Evolutionary conservation across 2,888 invertebrate genomes (phyloP), one percentile per base, ranked within the genome.

Genomic region (Epirrita christyi): DNA sequence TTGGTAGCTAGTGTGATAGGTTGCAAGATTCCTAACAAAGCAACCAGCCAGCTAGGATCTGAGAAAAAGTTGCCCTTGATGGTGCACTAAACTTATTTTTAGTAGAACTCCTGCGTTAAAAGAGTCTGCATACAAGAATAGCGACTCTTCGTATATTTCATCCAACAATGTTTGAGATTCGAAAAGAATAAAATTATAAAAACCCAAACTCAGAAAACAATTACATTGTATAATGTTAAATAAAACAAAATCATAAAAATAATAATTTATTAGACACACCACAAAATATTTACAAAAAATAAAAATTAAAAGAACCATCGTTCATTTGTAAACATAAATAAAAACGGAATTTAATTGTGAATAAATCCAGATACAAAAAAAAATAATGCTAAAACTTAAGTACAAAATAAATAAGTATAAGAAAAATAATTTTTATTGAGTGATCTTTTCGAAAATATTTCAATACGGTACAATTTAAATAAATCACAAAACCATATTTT

Each of bases 251-350:
- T 32, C 2, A 34, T 57, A 13, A 15, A 40, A 51, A 57, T 43
- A n/a, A 50, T 56, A 57, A 52, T 57, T 57, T 52, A 57, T 47
- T 56, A 45, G 41, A 49, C 52, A 51, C 47, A 57, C 46, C 50
- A 41, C 50, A 41, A 46, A 41, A 41, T 15, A 15, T 11, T 37
- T 11, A 21, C 21, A n/a, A 36, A 5, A 40, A 40, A 14, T 9
- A 2, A 40, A 40, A 40, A 14, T 14, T 14, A 14, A 6, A 40
- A 40, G 9, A 15, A 4, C 9, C 5, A 8, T 41, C 8, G 21
- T 15, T 11, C 9, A 15, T 10, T 41, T 8, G 0, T 41, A 15
- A 9, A 10, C 8, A 15, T 9, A 21, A 21, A 41, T 21, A 9
- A 21, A 21, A 41, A 10, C 5, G 41, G 5, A 2, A 4, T 41